phyloP scores from a whole-genome alignment of 1,140 invertebrate genomes.

The Diorhabda sublineata region DNA sequence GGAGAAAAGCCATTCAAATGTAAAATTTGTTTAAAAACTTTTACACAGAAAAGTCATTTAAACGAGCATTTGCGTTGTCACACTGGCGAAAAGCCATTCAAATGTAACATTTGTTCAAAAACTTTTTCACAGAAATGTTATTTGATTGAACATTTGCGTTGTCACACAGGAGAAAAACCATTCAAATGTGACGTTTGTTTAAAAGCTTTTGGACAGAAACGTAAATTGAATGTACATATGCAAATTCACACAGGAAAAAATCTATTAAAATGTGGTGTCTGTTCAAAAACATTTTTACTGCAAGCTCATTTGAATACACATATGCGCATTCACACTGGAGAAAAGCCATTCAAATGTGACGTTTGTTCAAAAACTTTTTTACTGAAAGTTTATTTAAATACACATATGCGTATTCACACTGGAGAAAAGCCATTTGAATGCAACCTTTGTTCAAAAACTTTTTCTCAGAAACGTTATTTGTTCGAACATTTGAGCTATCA shows the following conservation, averaged over 20 bases:
- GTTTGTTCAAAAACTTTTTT: not conserved
- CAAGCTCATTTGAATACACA: not conserved
- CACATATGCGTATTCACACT: not conserved
- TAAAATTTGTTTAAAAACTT: no score
- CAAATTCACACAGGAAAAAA: not conserved
- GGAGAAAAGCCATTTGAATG: not conserved
- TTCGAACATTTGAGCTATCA: not conserved
- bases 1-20: no score
- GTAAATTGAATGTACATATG: not conserved
- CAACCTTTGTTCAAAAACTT: conserved; percentile 2
- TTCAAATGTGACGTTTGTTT: not conserved
- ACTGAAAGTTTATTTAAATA: not conserved
- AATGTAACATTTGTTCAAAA: not conserved
- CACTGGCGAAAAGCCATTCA: not conserved
- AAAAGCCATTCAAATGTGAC: not conserved
- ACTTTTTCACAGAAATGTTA: not conserved
- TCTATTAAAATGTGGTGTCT: not conserved
- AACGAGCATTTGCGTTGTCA: no score
- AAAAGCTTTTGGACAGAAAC: not conserved
- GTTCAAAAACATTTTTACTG: not conserved
- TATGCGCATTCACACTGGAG: not conserved
- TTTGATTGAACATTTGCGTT: not conserved
- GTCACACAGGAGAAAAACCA: not conserved
- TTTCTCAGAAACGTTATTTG: not conserved
- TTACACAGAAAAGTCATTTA: no score